Base-by-base conservation (phyloP, 2,797 vertebrate genomes). In the Benthosema pterotum region DNA sequence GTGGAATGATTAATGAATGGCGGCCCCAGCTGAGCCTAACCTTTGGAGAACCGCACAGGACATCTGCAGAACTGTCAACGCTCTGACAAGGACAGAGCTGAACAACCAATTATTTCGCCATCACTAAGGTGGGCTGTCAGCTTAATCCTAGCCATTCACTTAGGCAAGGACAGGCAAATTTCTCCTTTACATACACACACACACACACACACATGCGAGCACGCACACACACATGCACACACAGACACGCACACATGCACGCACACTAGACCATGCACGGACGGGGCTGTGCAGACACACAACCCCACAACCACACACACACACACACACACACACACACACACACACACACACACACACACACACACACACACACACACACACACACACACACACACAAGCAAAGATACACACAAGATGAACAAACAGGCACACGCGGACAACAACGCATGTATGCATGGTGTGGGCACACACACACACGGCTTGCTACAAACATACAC, bases 71-170 rank as follows among this genome's bases (percentile, higher is more conserved):
- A 97, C 97, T 98, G 97, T 98, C 97, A 99, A 93, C 88, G 94
- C 95, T 95, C 94, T 98, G 97, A 98, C 97, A 98, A 99, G 97
- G 97, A 99, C 96, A 96, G 96, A 97, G 97, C 97, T 98, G 97
- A 99, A 98, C 97, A 98, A 98, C 97, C 97, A 98, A 98, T 99
- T 99, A 98, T 98, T 98, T 97, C 95, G 95, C 96, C 97, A 97
- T 98, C 96, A 96, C 96, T 97, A 98, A 98, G 96, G 97, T 98
- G 96, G 97, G 95, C 95, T 98, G 97, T 99, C 97, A 98, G 96
- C 97, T 97, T 98, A 97, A 98, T 99, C 97, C 96, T 93, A 95
- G 96, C 96, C 96, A 98, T 95, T 97, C 95, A 96, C 95, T 98
- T 97, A 96, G 94, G 97, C 97, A 99, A 99, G 97, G 97, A 97